These are phyloP conservation scores for Catostylus mosaicus DNA, from an alignment of 30 jellyfish, hydroid and myxozoan species.

Conservation along the genomic window DNA sequence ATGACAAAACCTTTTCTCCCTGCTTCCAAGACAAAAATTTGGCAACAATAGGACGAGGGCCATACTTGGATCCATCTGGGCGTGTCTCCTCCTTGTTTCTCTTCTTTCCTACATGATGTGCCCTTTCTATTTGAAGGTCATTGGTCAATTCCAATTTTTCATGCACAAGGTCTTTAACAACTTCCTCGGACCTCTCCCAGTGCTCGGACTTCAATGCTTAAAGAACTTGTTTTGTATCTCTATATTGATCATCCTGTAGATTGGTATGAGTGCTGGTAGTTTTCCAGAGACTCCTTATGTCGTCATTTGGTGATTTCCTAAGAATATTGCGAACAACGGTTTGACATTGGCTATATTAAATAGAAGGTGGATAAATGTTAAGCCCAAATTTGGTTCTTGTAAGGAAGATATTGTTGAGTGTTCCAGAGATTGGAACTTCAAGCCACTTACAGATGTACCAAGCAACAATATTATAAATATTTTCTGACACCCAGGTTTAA, in stretches of 20 bases:
- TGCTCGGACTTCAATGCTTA: too few species aligned
- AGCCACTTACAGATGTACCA: conserved; percentile 21
- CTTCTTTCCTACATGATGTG: too few species aligned
- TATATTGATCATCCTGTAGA: background rate
- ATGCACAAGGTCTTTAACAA: too few species aligned
- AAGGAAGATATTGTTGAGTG: conserved; percentile 16
- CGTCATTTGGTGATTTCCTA: background rate
- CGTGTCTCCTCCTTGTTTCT: too few species aligned
- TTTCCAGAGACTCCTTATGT: background rate
- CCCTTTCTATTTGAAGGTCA: too few species aligned
- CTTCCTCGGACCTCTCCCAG: too few species aligned
- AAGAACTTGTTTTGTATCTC: background rate
- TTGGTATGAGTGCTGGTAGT: background rate
- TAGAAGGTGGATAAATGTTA: conserved; percentile 8
- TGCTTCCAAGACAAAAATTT: too few species aligned
- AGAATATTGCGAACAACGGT: background rate
- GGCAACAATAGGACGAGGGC: too few species aligned
- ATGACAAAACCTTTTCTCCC: too few species aligned
- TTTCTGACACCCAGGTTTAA: conserved; percentile 13
- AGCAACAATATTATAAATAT: conserved; percentile 19
- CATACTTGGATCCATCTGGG: too few species aligned
- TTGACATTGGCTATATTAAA: conserved; percentile 5
- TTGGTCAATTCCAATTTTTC: too few species aligned
- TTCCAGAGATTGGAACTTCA: conserved; percentile 9
- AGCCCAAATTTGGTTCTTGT: conserved; percentile 19